A percentile compares a stretch with the other conserved stretches of the same genome.
These are phyloP conservation scores for Sipha maydis DNA, from an alignment of 2,888 invertebrate genomes.

Conservation along the genomic window DNA sequence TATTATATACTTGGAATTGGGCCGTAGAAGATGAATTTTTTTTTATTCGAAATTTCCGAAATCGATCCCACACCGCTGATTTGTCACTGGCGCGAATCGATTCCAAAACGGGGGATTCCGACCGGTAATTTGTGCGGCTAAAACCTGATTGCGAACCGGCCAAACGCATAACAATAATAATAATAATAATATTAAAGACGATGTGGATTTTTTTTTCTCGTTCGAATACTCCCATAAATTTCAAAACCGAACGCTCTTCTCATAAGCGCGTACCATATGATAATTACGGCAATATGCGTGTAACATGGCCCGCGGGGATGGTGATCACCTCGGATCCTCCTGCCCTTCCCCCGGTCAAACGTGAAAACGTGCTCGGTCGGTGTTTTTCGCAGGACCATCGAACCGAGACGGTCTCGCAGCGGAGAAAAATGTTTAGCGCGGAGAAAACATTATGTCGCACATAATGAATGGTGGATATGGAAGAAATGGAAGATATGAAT, in stretches of 20 bases:
- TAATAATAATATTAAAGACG: too few relatives aligned
- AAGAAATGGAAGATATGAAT: too few relatives aligned
- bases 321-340: not conserved
- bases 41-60: not conserved
- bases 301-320: not conserved
- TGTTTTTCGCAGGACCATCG: not conserved
- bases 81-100: not conserved
- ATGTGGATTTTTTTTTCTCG: not conserved
- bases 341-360: not conserved
- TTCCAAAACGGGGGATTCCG: not conserved
- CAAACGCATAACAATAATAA: not conserved
- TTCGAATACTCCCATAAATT: not conserved
- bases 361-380: not conserved
- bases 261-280: not conserved
- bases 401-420: not conserved
- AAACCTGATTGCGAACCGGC: slow-evolving; percentile 1
- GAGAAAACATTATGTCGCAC: too few relatives aligned
- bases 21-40: not conserved
- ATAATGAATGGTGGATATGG: too few relatives aligned
- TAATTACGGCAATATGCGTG: not conserved
- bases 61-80: not conserved
- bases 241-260: not conserved
- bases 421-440: not conserved
- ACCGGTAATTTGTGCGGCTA: not conserved
- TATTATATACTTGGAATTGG: not conserved